Conservation (phyloP, 2,113 vertebrate species). For the Neolamprologus ventralis region DNA sequence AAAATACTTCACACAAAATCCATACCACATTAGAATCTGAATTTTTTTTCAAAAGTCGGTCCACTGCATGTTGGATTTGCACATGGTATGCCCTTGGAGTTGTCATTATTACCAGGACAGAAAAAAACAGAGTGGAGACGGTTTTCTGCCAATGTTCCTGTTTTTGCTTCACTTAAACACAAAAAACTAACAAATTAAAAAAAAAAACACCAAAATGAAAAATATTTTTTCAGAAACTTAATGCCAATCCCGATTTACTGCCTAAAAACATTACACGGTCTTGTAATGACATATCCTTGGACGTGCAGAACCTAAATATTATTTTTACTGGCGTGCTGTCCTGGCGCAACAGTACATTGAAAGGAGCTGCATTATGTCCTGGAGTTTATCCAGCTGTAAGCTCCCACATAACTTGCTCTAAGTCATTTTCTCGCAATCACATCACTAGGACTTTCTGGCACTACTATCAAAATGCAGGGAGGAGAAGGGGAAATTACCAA, state of each 20-base stretch:
- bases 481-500: neutral
- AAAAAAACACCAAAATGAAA: neutral
- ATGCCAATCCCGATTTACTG: neutral
- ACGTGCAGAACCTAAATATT: neutral
- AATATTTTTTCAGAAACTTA: neutral
- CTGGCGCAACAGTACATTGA: neutral
- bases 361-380: neutral
- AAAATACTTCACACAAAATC: conserved; percentile 8
- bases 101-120: neutral
- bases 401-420: neutral
- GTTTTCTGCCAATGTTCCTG: neutral
- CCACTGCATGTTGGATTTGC: neutral
- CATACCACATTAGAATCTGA: neutral
- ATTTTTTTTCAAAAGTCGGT: neutral
- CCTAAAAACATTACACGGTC: neutral
- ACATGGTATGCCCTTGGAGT: neutral
- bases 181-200: neutral
- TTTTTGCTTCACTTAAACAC: neutral
- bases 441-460: neutral
- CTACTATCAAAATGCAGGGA: neutral
- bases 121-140: neutral
- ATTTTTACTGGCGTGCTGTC: conserved; percentile 16
- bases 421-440: neutral
- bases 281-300: neutral
- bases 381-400: neutral